phyloP scores from a whole-genome alignment of 2,888 invertebrate genomes.

The Heteropelma amictum region DNA sequence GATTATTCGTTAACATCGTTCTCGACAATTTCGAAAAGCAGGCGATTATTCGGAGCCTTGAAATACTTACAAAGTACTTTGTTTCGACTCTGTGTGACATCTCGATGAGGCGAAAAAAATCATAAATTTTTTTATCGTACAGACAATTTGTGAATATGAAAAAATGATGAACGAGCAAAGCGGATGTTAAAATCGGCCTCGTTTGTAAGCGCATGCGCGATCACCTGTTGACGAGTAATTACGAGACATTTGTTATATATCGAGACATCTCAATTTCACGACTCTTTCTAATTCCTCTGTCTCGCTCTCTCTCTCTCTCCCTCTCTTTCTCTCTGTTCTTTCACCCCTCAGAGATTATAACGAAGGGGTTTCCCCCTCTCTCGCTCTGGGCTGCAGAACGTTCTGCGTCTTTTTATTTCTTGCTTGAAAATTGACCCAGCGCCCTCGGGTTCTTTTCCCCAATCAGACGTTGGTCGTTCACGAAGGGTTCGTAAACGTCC shows the following conservation, averaged over 20 bases:
- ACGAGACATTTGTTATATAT: constrained; percentile 72
- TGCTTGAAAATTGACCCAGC: constrained; percentile 33
- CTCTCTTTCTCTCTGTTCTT: neutral
- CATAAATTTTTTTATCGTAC: no score
- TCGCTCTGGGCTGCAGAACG: constrained; percentile 42
- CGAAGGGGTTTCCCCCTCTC: constrained; percentile 59
- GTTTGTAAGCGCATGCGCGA: no score
- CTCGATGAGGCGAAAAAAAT: no score
- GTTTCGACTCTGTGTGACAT: no score
- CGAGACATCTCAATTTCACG: constrained; percentile 77
- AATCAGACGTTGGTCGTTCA: constrained; percentile 49
- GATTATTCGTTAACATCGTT: no score
- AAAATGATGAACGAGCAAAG: no score
- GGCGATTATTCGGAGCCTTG: no score
- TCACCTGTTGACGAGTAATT: constrained; percentile 75
- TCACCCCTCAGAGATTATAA: constrained; percentile 53
- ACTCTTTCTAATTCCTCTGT: no score
- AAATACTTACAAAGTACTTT: no score
- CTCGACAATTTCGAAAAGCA: no score
- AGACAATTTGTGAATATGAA: no score
- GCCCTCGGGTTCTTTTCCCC: constrained; percentile 44
- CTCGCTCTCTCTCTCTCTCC: constrained; percentile 40
- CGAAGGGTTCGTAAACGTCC: constrained; percentile 51
- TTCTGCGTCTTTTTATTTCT: constrained; percentile 41
- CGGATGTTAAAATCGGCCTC: no score